Percentiles rank a stretch among this genome's conserved stretches.
Evolutionary conservation across 92 coral and sea anemone species (phyloP).

Genomic region (Isaurus tuberculatus): DNA sequence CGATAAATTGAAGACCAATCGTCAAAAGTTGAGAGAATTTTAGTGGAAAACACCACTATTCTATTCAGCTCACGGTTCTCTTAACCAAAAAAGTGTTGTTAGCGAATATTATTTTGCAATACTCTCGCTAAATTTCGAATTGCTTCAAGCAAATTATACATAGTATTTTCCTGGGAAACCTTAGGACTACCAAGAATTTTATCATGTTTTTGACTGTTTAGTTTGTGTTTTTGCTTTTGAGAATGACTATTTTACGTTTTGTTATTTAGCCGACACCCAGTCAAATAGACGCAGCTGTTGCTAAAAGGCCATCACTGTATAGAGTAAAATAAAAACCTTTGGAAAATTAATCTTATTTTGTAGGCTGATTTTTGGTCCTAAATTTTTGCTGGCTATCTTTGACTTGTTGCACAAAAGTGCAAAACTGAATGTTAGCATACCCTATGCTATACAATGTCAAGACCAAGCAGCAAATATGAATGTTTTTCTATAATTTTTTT

Average conservation of each 20-base stretch:
- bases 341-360: background rate
- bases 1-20: slow-evolving; percentile 1
- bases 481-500: background rate
- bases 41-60: background rate
- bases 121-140: slow-evolving; percentile 4
- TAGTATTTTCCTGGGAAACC: slow-evolving; percentile 4
- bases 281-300: background rate
- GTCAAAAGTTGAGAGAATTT: background rate
- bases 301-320: slow-evolving; percentile 1
- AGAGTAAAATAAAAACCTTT: background rate
- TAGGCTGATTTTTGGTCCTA: slow-evolving; percentile 1
- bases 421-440: background rate
- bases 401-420: slow-evolving; percentile 4
- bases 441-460: slow-evolving; percentile 4
- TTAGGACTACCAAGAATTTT: background rate
- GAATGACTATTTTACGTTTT: background rate
- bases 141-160: background rate
- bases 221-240: slow-evolving; percentile 3
- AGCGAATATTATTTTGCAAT: background rate
- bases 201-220: slow-evolving; percentile 2
- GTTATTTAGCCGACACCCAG: background rate
- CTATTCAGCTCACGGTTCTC: slow-evolving; percentile 6
- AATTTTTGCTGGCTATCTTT: slow-evolving; percentile 3
- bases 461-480: slow-evolving; percentile 5
- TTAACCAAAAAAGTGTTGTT: background rate